Conservation (phyloP, 2,888 invertebrate genomes). For the Malthinus seriepunctatus region DNA sequence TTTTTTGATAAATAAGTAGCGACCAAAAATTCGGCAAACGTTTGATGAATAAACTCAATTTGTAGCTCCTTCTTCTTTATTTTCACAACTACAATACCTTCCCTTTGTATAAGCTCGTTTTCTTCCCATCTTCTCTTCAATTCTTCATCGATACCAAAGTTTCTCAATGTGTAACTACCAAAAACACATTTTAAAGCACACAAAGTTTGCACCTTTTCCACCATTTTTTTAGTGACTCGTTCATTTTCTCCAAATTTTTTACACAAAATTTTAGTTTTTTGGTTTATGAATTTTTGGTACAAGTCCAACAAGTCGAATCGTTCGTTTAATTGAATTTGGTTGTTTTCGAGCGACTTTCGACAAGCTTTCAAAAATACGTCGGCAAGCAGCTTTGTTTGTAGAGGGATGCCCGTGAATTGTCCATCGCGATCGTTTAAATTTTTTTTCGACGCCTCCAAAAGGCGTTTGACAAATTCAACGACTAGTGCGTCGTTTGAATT, state of each 20-base stretch:
- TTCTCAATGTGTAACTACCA: background rate
- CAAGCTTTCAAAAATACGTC: background rate
- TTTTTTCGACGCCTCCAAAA: background rate
- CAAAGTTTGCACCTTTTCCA: background rate
- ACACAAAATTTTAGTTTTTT: background rate
- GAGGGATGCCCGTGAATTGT: background rate
- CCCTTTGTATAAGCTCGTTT: background rate
- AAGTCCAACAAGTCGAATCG: conserved; percentile 6
- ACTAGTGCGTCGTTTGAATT: background rate
- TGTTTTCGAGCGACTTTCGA: background rate
- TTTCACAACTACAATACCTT: background rate
- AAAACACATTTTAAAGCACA: too few species aligned
- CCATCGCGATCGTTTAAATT: background rate
- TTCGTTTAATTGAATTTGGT: background rate
- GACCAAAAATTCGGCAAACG: background rate
- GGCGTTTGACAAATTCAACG: background rate
- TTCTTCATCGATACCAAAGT: background rate
- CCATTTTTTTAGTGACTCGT: background rate
- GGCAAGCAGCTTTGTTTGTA: background rate
- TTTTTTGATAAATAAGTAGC: background rate
- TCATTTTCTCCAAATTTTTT: background rate
- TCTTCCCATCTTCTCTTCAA: background rate
- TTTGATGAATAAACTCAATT: background rate
- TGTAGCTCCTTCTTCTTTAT: background rate
- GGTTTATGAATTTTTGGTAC: conserved; percentile 7